Evolutionary conservation across 2,888 invertebrate genomes (phyloP).

Genomic region (Tachina grossa): DNA sequence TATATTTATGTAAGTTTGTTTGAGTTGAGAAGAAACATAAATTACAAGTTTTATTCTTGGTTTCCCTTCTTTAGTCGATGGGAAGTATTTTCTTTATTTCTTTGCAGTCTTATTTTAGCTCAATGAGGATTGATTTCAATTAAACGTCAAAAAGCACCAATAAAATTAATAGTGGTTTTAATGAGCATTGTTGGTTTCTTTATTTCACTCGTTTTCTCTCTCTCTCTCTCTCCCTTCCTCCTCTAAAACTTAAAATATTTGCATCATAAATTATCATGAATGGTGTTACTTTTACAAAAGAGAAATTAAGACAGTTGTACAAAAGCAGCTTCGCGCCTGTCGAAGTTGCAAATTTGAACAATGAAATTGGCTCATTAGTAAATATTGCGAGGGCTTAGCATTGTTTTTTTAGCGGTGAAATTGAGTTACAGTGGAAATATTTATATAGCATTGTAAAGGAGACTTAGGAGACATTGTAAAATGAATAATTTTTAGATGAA

Average conservation of each 20-base stretch:
- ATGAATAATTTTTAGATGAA: too few relatives aligned
- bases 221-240: not conserved
- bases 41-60: constrained; percentile 8
- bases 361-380: constrained; percentile 9
- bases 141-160: constrained; percentile 57
- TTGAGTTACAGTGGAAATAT: not conserved
- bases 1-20: not conserved
- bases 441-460: too few relatives aligned
- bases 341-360: not conserved
- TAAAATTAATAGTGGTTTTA: constrained; percentile 50
- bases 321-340: not conserved
- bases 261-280: constrained; percentile 25
- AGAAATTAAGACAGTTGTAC: not conserved
- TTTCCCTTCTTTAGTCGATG: constrained; percentile 11
- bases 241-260: constrained; percentile 27
- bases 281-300: not conserved
- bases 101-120: constrained; percentile 18
- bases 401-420: not conserved
- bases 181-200: not conserved
- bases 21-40: constrained; percentile 12
- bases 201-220: not conserved
- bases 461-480: too few relatives aligned
- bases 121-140: constrained; percentile 66
- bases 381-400: constrained; percentile 31
- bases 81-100: not conserved